phyloP scores from a whole-genome alignment of 2,888 invertebrate genomes.

The Troilus luridus region DNA sequence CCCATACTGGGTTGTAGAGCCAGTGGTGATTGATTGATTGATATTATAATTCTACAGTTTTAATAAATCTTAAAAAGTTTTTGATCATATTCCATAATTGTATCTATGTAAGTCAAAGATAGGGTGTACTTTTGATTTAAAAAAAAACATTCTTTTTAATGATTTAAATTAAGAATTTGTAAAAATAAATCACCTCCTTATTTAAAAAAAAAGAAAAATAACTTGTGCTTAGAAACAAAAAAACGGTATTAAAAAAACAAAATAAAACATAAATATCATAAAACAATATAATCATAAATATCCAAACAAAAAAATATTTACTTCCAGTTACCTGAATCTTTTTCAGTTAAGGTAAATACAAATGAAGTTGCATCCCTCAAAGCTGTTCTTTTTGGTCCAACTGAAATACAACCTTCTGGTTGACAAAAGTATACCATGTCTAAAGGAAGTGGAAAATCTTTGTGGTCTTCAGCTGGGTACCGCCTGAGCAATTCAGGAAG shows the following conservation, averaged over 20 bases:
- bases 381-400: slow-evolving; percentile 88
- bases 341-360: slow-evolving; percentile 98
- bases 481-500: slow-evolving; percentile 94
- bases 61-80: too few relatives aligned
- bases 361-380: slow-evolving; percentile 94
- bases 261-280: neutral
- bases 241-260: neutral
- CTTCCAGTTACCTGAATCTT: slow-evolving; percentile 85
- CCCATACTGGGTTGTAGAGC: too few relatives aligned
- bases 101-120: too few relatives aligned
- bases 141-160: neutral
- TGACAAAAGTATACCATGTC: slow-evolving; percentile 99
- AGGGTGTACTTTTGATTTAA: too few relatives aligned
- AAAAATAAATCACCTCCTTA: neutral
- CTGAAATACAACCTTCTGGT: slow-evolving; percentile 96
- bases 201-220: neutral
- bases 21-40: too few relatives aligned
- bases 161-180: neutral
- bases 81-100: too few relatives aligned
- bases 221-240: neutral
- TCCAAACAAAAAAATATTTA: neutral
- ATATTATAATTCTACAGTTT: too few relatives aligned
- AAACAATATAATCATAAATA: neutral
- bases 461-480: slow-evolving; percentile 96
- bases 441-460: slow-evolving; percentile 95